Evolutionary conservation across 2,888 invertebrate genomes (phyloP).

Genomic region (Oscheius sp.): DNA sequence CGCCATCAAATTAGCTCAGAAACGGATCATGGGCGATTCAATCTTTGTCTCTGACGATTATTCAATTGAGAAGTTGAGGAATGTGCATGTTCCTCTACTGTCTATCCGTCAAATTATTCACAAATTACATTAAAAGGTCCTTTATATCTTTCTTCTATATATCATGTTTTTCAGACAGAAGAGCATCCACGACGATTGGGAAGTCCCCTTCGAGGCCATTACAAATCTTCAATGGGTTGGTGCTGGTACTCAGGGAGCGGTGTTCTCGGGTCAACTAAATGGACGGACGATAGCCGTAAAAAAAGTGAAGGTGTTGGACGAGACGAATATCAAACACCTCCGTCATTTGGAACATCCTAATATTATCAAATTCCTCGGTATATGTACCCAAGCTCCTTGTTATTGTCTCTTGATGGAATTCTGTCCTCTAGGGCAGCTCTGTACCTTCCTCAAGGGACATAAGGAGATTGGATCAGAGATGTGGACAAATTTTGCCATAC

Average conservation of each 20-base stretch:
- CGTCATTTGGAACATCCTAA: constrained; percentile 93
- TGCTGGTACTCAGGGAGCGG: constrained; percentile 93
- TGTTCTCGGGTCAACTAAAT: constrained; percentile 79
- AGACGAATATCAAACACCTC: constrained; percentile 88
- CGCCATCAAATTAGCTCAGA: constrained; percentile 14
- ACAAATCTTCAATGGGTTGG: constrained; percentile 89
- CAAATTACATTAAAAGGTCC: too few species aligned
- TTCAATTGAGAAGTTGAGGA: background rate
- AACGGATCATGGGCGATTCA: constrained; percentile 5
- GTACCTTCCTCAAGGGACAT: constrained; percentile 81
- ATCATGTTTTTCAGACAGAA: constrained; percentile 1
- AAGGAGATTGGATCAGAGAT: constrained; percentile 8
- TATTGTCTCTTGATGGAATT: constrained; percentile 98
- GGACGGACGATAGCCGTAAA: constrained; percentile 90
- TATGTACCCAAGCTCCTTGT: constrained; percentile 89
- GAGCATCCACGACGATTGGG: constrained; percentile 79
- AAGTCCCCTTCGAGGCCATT: constrained; percentile 90
- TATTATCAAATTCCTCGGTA: constrained; percentile 88
- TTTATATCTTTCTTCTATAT: too few species aligned
- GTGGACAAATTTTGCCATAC: constrained; percentile 78
- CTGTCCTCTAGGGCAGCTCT: constrained; percentile 92
- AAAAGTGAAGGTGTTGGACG: constrained; percentile 88
- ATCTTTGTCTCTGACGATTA: background rate
- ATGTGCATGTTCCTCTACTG: constrained; percentile 6
- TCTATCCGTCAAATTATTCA: too few species aligned